Evolutionary conservation across 2,888 invertebrate species (phyloP).

Genomic region (Gari tellinella): DNA sequence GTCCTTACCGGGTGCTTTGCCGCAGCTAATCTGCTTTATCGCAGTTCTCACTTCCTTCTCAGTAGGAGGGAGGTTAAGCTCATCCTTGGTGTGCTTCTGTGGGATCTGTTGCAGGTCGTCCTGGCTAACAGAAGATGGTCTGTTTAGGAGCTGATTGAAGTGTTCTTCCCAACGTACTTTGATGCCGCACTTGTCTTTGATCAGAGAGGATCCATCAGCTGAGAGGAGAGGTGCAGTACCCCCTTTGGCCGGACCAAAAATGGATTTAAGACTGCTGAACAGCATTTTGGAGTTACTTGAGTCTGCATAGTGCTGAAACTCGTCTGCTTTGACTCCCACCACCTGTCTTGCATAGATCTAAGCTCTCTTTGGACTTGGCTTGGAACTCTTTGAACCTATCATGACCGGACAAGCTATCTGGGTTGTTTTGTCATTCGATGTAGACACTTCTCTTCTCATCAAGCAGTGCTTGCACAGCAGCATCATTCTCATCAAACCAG

Average conservation of each 20-base stretch:
- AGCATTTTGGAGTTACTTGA: constrained; percentile 4
- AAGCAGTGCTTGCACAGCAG: not conserved
- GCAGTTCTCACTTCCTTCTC: constrained; percentile 7
- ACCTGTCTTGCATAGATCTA: constrained; percentile 18
- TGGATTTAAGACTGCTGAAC: constrained; percentile 12
- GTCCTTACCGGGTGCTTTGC: constrained; percentile 32
- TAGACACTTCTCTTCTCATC: not conserved
- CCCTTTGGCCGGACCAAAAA: constrained; percentile 18
- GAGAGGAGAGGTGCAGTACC: constrained; percentile 8
- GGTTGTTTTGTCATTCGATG: not conserved
- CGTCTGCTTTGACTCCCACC: constrained; percentile 27
- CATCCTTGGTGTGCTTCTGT: not conserved
- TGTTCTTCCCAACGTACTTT: constrained; percentile 12
- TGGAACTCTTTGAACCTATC: not conserved
- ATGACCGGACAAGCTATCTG: not conserved
- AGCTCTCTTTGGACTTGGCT: constrained; percentile 8
- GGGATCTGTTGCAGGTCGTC: not conserved
- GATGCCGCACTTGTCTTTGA: constrained; percentile 19
- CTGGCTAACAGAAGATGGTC: constrained; percentile 16
- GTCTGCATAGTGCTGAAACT: constrained; percentile 25
- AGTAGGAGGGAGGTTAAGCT: not conserved
- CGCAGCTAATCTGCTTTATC: constrained; percentile 8
- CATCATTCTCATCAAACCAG: not conserved
- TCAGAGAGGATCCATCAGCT: constrained; percentile 4
- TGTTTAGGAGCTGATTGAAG: constrained; percentile 34